Evolutionary conservation across 92 coral and sea anemone genomes (phyloP).

Genomic region (Bergia puertoricense): DNA sequence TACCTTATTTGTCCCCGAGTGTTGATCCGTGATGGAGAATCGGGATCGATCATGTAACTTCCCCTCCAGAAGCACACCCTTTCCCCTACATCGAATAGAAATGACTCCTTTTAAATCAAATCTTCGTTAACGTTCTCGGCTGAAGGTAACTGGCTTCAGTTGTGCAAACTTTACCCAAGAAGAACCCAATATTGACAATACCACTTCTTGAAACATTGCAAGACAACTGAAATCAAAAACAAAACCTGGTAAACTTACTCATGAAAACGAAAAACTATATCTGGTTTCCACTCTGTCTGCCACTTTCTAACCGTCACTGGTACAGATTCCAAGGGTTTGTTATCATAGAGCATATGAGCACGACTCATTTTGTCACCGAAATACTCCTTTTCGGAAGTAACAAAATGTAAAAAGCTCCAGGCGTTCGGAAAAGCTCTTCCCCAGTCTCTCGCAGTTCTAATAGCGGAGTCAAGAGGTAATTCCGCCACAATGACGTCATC

Average conservation of each 20-base stretch:
- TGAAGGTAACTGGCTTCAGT: neutral
- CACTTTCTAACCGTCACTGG: slow-evolving; percentile 71
- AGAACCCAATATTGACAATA: neutral
- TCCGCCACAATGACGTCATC: no score
- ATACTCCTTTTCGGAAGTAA: neutral
- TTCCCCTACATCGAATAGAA: slow-evolving; percentile 24
- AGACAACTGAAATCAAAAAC: neutral
- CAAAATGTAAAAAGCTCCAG: slow-evolving; percentile 33
- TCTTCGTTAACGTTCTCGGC: neutral
- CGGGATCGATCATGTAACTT: slow-evolving; percentile 61
- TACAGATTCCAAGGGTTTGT: slow-evolving; percentile 73
- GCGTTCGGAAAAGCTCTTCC: slow-evolving; percentile 24
- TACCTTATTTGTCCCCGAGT: slow-evolving; percentile 69
- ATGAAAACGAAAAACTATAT: slow-evolving; percentile 54
- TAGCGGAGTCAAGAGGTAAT: no score
- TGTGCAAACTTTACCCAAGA: neutral
- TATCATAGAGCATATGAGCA: slow-evolving; percentile 86
- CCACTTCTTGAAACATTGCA: no score
- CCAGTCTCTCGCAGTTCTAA: neutral
- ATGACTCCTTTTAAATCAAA: neutral
- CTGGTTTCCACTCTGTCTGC: slow-evolving; percentile 69
- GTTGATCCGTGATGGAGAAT: slow-evolving; percentile 67
- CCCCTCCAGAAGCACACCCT: slow-evolving; percentile 77
- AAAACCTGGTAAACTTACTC: slow-evolving; percentile 48
- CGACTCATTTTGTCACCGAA: slow-evolving; percentile 64